Evolutionary conservation across 2,888 invertebrate genomes (phyloP).

Genomic region (Mantis religiosa): DNA sequence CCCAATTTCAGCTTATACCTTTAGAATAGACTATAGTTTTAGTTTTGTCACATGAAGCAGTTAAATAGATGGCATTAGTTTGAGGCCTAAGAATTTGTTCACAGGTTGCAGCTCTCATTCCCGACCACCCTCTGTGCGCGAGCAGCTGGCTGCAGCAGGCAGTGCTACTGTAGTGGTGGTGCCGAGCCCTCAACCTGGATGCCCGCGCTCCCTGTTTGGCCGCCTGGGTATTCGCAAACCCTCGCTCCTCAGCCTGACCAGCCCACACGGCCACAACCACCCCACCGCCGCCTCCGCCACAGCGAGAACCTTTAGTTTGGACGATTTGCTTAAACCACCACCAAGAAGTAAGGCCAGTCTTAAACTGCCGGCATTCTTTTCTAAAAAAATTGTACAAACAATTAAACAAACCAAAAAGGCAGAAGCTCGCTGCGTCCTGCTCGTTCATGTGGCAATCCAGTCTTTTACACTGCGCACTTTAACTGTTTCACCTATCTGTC

Average conservation of each 20-base stretch:
- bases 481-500: not conserved
- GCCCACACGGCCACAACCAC: slow-evolving; percentile 50
- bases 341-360: slow-evolving; percentile 67
- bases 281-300: slow-evolving; percentile 52
- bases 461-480: not conserved
- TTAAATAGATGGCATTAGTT: not conserved
- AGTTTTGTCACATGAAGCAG: not conserved
- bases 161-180: slow-evolving; percentile 44
- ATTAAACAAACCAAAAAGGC: not conserved
- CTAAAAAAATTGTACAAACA: not conserved
- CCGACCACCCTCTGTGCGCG: slow-evolving; percentile 55
- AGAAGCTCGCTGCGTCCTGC: not conserved
- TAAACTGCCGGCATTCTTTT: not conserved
- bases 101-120: slow-evolving; percentile 27
- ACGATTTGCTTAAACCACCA: slow-evolving; percentile 81
- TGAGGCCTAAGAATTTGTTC: not conserved
- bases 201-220: slow-evolving; percentile 67
- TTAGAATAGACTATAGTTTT: not conserved
- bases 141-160: slow-evolving; percentile 50
- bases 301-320: slow-evolving; percentile 81
- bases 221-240: slow-evolving; percentile 85
- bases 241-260: slow-evolving; percentile 77
- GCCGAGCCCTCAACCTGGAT: slow-evolving; percentile 35
- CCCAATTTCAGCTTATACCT: not conserved
- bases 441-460: slow-evolving; percentile 17